Conservation (phyloP, 2,797 vertebrate genomes). For the Takifugu rubripes region DNA sequence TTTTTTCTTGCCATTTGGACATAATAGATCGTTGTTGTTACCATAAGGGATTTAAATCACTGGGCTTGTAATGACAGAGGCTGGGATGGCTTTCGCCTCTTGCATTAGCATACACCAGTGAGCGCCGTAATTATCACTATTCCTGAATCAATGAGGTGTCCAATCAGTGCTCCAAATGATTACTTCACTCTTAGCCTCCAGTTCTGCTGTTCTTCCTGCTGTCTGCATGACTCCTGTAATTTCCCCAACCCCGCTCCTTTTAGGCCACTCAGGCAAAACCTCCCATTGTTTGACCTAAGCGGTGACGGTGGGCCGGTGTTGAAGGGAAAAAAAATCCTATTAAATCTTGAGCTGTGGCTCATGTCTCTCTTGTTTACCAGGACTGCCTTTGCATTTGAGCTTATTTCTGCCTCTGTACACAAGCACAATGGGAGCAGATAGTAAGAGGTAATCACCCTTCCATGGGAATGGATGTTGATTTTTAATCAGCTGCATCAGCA, state of each 20-base stretch:
- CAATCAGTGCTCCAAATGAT: constrained; percentile 43
- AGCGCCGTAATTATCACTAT: constrained; percentile 52
- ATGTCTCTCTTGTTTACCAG: constrained; percentile 19
- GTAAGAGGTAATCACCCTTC: constrained; percentile 10
- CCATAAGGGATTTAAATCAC: constrained; percentile 39
- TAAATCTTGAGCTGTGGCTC: constrained; percentile 35
- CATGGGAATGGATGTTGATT: neutral
- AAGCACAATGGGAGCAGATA: constrained; percentile 32
- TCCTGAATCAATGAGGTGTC: constrained; percentile 55
- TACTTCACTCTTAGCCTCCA: constrained; percentile 46
- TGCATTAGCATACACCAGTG: constrained; percentile 46
- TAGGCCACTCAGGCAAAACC: constrained; percentile 31
- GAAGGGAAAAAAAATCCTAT: constrained; percentile 42
- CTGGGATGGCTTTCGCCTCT: constrained; percentile 30
- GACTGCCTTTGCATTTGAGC: constrained; percentile 24
- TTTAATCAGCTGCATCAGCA: neutral
- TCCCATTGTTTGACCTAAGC: constrained; percentile 29
- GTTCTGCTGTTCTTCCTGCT: constrained; percentile 19
- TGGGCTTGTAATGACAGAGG: constrained; percentile 17
- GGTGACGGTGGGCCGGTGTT: constrained; percentile 35
- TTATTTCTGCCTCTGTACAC: constrained; percentile 40
- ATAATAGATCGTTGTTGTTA: constrained; percentile 45
- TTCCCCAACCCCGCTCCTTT: constrained; percentile 36
- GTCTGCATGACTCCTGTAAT: constrained; percentile 19
- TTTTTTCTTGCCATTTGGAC: constrained; percentile 29